Percentiles rank a stretch among this genome's conserved stretches.
Evolutionary conservation across 1,140 invertebrate species (phyloP).

Genomic region (Lineus longissimus): DNA sequence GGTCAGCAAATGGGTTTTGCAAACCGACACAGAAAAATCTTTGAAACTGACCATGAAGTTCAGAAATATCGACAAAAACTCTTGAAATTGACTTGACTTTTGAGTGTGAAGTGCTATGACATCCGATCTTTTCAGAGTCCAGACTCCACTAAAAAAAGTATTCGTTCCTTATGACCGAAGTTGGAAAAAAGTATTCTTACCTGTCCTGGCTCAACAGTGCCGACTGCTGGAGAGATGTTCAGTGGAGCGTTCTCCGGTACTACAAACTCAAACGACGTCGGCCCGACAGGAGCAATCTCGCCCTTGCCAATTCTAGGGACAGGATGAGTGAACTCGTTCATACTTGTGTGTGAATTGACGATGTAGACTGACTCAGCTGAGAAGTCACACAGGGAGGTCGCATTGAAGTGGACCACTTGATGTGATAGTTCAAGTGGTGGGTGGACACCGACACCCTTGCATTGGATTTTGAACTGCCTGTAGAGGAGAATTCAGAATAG

Average conservation of each 20-base stretch:
- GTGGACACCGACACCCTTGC: constrained; percentile 49
- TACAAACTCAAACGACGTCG: constrained; percentile 54
- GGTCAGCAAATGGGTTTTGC: too few species aligned
- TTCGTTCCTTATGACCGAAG: too few species aligned
- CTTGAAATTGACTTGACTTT: too few species aligned
- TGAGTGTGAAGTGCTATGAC: too few species aligned
- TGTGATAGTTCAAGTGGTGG: constrained; percentile 50
- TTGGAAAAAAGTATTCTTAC: constrained; percentile 20
- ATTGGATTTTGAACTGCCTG: constrained; percentile 50
- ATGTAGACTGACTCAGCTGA: constrained; percentile 42
- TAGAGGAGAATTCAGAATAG: constrained; percentile 12
- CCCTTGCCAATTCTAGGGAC: constrained; percentile 52
- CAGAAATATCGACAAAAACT: too few species aligned
- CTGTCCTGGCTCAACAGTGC: constrained; percentile 50
- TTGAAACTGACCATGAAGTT: too few species aligned
- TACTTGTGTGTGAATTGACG: constrained; percentile 47
- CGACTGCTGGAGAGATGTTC: constrained; percentile 50
- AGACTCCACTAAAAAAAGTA: too few species aligned
- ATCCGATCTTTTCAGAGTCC: too few species aligned
- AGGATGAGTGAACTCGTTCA: constrained; percentile 50
- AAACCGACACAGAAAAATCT: too few species aligned
- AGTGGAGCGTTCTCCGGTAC: constrained; percentile 45
- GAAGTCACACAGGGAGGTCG: constrained; percentile 47
- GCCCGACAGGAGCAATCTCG: constrained; percentile 49
- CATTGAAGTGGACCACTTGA: constrained; percentile 49